phyloP scores from a whole-genome alignment of 1,140 invertebrate species.

The Platyura marginata region DNA sequence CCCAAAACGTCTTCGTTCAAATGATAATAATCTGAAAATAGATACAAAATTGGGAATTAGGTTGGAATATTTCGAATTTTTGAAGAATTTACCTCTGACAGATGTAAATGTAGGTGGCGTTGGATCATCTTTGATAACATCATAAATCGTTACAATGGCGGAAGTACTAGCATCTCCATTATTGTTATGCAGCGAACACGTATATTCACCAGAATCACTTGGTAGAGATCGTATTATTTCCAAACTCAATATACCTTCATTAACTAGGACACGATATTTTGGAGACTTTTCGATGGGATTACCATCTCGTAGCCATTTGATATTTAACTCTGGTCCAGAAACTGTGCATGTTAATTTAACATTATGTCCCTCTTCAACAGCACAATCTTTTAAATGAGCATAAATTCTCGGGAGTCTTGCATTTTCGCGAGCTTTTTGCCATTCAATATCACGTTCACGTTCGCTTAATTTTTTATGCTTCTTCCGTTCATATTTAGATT shows the following conservation, averaged over 20 bases:
- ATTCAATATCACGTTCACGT: slow-evolving; percentile 22
- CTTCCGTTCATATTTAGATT: slow-evolving; percentile 14
- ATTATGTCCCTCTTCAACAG: slow-evolving; percentile 47
- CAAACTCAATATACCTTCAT: slow-evolving; percentile 54
- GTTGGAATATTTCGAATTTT: background rate
- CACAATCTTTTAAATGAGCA: slow-evolving; percentile 55
- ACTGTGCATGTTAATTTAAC: slow-evolving; percentile 73
- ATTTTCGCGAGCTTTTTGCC: slow-evolving; percentile 18
- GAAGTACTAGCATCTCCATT: slow-evolving; percentile 49
- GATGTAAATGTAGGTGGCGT: slow-evolving; percentile 21
- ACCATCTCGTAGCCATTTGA: slow-evolving; percentile 73
- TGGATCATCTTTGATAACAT: slow-evolving; percentile 23
- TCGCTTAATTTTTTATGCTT: slow-evolving; percentile 12
- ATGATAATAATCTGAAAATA: slow-evolving; percentile 19
- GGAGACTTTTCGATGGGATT: slow-evolving; percentile 31
- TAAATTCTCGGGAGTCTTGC: slow-evolving; percentile 19
- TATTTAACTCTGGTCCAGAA: slow-evolving; percentile 55
- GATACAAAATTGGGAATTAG: background rate
- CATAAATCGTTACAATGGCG: slow-evolving; percentile 28
- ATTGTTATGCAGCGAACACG: slow-evolving; percentile 51
- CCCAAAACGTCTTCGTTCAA: slow-evolving; percentile 22
- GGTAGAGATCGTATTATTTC: slow-evolving; percentile 46
- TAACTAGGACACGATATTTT: slow-evolving; percentile 34
- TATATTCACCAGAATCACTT: slow-evolving; percentile 52
- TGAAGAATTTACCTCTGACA: slow-evolving; percentile 22